Conservation (phyloP, 2,888 invertebrate species). For the Cancer borealis region DNA sequence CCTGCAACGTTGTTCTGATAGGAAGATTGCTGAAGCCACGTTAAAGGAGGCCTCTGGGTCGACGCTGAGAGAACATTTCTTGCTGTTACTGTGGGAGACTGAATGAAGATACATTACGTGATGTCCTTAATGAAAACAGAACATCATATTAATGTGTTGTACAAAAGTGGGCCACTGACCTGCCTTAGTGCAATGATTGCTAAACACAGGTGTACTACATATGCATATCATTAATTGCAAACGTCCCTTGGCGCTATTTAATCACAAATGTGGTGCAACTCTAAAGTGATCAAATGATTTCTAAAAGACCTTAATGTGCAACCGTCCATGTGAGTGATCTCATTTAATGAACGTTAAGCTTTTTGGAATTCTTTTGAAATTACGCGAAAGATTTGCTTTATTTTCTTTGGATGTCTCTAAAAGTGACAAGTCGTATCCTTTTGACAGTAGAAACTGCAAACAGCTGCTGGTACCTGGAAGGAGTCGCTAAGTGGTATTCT, state of each 20-base stretch:
- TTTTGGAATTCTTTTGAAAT: not conserved
- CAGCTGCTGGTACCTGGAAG: too few species aligned
- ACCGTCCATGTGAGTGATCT: not conserved
- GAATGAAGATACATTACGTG: not conserved
- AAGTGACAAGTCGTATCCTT: not conserved
- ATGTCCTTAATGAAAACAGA: not conserved
- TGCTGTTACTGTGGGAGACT: not conserved
- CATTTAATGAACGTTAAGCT: not conserved
- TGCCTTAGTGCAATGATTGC: not conserved
- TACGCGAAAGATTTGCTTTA: not conserved
- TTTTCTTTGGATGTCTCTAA: too few species aligned
- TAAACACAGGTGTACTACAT: not conserved
- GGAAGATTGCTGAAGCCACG: not conserved
- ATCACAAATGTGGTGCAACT: not conserved
- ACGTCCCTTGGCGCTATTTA: not conserved
- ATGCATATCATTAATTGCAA: not conserved
- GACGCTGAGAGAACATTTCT: not conserved
- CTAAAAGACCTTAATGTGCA: not conserved
- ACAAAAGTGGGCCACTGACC: conserved; percentile 14
- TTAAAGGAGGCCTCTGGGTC: not conserved
- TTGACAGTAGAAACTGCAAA: not conserved
- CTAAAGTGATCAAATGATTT: not conserved
- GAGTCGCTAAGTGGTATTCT: too few species aligned
- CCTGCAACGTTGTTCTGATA: not conserved
- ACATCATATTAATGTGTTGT: not conserved